Conservation (phyloP, 2,797 vertebrate species). For the Cynodonichthys magdalenae region DNA sequence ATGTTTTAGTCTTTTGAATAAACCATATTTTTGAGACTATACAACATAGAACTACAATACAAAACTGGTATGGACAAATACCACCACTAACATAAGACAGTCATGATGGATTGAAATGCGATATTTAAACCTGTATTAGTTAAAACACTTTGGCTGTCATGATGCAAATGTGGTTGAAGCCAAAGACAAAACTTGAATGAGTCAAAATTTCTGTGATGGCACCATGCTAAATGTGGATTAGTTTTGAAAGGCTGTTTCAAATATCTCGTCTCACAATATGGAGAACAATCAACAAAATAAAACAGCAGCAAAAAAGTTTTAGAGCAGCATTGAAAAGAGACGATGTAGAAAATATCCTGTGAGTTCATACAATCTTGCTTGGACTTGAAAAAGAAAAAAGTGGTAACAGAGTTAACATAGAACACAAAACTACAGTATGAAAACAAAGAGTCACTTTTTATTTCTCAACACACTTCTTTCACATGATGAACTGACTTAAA, state of each 20-base stretch:
- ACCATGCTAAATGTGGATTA: slow-evolving; percentile 40
- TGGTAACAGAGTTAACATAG: slow-evolving; percentile 48
- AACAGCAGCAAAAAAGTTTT: slow-evolving; percentile 47
- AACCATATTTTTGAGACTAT: slow-evolving; percentile 68
- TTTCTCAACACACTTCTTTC: slow-evolving; percentile 64
- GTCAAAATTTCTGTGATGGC: slow-evolving; percentile 59
- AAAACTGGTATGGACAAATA: slow-evolving; percentile 72
- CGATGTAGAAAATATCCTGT: slow-evolving; percentile 49
- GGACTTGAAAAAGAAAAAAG: slow-evolving; percentile 41
- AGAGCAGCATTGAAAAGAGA: slow-evolving; percentile 63
- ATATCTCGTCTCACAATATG: slow-evolving; percentile 46
- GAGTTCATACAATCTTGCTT: slow-evolving; percentile 60
- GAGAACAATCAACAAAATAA: slow-evolving; percentile 38
- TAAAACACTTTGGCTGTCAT: slow-evolving; percentile 42
- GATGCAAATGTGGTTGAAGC: slow-evolving; percentile 30
- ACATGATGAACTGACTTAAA: slow-evolving; percentile 59
- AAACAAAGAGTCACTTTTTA: slow-evolving; percentile 69
- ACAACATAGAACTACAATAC: slow-evolving; percentile 72
- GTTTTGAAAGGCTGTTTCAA: slow-evolving; percentile 38
- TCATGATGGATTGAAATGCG: slow-evolving; percentile 42
- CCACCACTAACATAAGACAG: slow-evolving; percentile 44
- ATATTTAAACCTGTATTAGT: slow-evolving; percentile 43
- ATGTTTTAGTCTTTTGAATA: slow-evolving; percentile 71
- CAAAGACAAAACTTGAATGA: slow-evolving; percentile 54
- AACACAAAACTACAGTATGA: slow-evolving; percentile 57